Conservation (phyloP, 1,140 invertebrate species). For the Leucophenga varia region DNA sequence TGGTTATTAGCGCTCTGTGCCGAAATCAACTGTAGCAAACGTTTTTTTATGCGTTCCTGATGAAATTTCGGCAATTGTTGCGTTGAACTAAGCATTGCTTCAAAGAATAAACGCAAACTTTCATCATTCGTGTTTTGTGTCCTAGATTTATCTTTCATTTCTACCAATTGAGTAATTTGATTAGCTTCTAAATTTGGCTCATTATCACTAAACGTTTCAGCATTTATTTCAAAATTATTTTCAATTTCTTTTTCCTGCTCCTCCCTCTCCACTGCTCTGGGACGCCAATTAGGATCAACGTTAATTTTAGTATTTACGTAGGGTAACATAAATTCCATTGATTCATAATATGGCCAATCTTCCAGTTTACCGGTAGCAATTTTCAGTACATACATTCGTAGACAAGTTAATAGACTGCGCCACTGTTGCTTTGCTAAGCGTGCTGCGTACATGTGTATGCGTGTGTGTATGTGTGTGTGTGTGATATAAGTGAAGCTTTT, state of each 20-base stretch:
- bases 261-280: background rate
- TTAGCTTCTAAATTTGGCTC: too few relatives aligned
- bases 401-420: background rate
- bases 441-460: background rate
- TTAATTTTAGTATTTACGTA: background rate
- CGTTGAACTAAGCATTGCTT: slow-evolving; percentile 4
- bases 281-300: background rate
- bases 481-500: background rate
- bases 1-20: too few relatives aligned
- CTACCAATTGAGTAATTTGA: too few relatives aligned
- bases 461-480: background rate
- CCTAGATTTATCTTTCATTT: too few relatives aligned
- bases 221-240: background rate
- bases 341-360: slow-evolving; percentile 1
- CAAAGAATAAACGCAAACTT: slow-evolving; percentile 4
- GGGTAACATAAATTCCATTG: background rate
- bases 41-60: slow-evolving; percentile 6
- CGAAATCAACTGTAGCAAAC: too few relatives aligned
- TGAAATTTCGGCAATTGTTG: slow-evolving; percentile 5
- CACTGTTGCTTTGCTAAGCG: slow-evolving; percentile 1
- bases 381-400: background rate
- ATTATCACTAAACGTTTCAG: too few relatives aligned
- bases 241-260: background rate
- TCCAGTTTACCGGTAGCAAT: background rate
- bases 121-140: background rate